phyloP scores from a whole-genome alignment of 1,140 invertebrate species.

The Pseudomyrmex cubaensis region DNA sequence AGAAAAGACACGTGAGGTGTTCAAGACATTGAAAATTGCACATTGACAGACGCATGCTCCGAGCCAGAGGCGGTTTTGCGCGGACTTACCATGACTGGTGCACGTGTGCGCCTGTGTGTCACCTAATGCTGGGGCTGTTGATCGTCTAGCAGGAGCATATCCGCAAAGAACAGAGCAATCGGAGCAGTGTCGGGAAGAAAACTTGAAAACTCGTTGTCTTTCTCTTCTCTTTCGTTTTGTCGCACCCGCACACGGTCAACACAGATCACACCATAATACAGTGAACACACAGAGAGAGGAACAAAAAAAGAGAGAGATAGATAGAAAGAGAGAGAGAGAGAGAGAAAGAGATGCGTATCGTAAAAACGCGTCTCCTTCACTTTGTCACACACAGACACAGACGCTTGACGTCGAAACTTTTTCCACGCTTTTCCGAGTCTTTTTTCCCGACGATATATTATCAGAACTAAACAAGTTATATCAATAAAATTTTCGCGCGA shows the following conservation, averaged over 20 bases:
- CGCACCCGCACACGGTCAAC: slow-evolving; percentile 58
- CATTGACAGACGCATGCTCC: too few species aligned
- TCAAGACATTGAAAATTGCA: too few species aligned
- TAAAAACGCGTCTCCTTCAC: slow-evolving; percentile 26
- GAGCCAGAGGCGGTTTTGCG: slow-evolving; percentile 10
- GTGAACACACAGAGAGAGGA: slow-evolving; percentile 55
- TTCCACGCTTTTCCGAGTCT: background rate
- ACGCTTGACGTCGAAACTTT: slow-evolving; percentile 8
- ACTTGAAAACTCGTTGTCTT: slow-evolving; percentile 44
- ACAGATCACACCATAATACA: slow-evolving; percentile 60
- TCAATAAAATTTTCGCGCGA: slow-evolving; percentile 4
- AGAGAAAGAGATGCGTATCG: background rate
- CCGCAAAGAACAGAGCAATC: slow-evolving; percentile 37
- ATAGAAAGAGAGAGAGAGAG: slow-evolving; percentile 18
- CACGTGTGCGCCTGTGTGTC: slow-evolving; percentile 53
- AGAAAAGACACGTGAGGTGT: too few species aligned
- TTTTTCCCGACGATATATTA: background rate
- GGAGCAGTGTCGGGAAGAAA: slow-evolving; percentile 36
- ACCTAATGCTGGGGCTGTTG: slow-evolving; percentile 55
- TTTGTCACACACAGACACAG: slow-evolving; percentile 54
- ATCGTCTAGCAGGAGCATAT: slow-evolving; percentile 54
- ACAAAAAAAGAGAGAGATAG: background rate
- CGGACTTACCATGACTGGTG: slow-evolving; percentile 70
- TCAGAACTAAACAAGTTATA: background rate
- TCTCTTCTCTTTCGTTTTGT: background rate